phyloP scores from a whole-genome alignment of 1,140 invertebrate species.

The Diprion similis region DNA sequence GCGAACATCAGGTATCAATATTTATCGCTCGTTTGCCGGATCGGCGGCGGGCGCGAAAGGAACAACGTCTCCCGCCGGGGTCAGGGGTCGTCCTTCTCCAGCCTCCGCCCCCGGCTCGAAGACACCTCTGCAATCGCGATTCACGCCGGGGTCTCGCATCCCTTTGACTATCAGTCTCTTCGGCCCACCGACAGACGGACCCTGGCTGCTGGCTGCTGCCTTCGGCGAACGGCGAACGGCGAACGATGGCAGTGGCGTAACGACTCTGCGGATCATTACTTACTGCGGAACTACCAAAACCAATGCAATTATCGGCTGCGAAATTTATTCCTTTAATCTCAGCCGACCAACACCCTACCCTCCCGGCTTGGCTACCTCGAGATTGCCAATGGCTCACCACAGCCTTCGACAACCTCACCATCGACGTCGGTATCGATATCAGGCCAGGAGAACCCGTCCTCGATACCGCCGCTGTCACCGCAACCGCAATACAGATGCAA shows the following conservation, averaged over 20 bases:
- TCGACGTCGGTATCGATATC: neutral
- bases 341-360: constrained; percentile 19
- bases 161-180: too few relatives aligned
- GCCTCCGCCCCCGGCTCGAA: too few relatives aligned
- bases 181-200: too few relatives aligned
- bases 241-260: constrained; percentile 43
- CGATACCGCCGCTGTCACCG: too few relatives aligned
- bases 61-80: neutral
- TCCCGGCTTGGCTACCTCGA: neutral
- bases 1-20: neutral
- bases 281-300: constrained; percentile 56
- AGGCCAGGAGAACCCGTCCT: too few relatives aligned
- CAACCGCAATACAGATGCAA: too few relatives aligned
- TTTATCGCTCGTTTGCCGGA: neutral
- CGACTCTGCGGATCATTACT: constrained; percentile 63
- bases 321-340: constrained; percentile 62
- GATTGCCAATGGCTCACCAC: neutral
- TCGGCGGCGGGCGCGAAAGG: neutral
- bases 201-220: too few relatives aligned
- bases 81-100: neutral
- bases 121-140: too few relatives aligned
- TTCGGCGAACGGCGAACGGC: too few relatives aligned
- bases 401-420: neutral
- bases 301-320: constrained; percentile 58
- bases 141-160: too few relatives aligned